phyloP scores from a whole-genome alignment of 2,113 vertebrate genomes.

The Nematolebias whitei region DNA sequence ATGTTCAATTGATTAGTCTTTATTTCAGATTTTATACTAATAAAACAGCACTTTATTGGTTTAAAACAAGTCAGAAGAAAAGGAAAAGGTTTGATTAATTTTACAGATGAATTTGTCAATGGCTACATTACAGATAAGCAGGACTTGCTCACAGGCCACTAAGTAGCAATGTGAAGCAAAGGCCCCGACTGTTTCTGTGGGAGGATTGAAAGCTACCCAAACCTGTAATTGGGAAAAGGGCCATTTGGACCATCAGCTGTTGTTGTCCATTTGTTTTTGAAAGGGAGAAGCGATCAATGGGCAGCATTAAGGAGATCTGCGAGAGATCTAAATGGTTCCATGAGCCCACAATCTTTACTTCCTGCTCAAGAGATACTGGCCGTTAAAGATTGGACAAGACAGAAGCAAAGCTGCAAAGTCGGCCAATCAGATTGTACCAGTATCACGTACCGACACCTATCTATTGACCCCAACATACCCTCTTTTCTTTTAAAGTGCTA shows the following conservation, averaged over 20 bases:
- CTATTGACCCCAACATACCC: constrained; percentile 46
- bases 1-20: constrained; percentile 31
- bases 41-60: constrained; percentile 25
- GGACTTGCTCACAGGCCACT: constrained; percentile 34
- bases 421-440: constrained; percentile 60
- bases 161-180: constrained; percentile 64
- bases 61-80: constrained; percentile 28
- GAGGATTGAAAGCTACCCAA: constrained; percentile 74
- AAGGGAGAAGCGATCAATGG: constrained; percentile 71
- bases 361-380: constrained; percentile 75
- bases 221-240: constrained; percentile 80
- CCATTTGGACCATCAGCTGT: constrained; percentile 73
- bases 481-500: constrained; percentile 16
- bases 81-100: constrained; percentile 43
- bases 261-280: constrained; percentile 82
- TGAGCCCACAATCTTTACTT: constrained; percentile 72
- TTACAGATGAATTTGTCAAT: constrained; percentile 18
- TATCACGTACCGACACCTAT: constrained; percentile 41
- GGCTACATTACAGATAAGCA: constrained; percentile 24
- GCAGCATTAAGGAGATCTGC: constrained; percentile 80
- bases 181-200: constrained; percentile 54
- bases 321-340: constrained; percentile 82
- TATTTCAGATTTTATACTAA: constrained; percentile 40
- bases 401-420: constrained; percentile 58
- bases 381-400: constrained; percentile 76